Evolutionary conservation across 2,888 invertebrate species (phyloP).

Genomic region (Stegophylla sp.): DNA sequence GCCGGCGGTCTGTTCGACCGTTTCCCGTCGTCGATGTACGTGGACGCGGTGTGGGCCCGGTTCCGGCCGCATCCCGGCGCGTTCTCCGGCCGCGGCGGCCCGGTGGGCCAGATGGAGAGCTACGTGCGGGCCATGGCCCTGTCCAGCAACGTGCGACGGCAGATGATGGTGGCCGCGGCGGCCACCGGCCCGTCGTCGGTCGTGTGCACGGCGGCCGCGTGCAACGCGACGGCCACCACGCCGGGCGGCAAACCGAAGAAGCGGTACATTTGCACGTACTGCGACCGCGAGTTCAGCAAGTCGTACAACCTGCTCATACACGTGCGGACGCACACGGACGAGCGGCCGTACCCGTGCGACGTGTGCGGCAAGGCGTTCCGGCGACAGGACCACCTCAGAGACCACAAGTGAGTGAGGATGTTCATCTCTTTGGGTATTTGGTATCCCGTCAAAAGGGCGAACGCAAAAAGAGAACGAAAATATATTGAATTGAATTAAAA

Average conservation of each 20-base stretch:
- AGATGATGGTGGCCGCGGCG: slow-evolving; percentile 12
- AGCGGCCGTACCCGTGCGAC: slow-evolving; percentile 94
- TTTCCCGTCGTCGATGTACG: slow-evolving; percentile 37
- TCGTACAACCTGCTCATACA: slow-evolving; percentile 97
- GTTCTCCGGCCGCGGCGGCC: background rate
- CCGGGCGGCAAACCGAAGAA: slow-evolving; percentile 72
- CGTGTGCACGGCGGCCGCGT: background rate
- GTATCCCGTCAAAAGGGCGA: too few relatives aligned
- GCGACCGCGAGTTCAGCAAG: slow-evolving; percentile 96
- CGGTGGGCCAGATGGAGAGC: slow-evolving; percentile 27
- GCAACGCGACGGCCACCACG: slow-evolving; percentile 32
- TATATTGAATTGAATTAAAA: too few relatives aligned
- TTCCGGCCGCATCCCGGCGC: slow-evolving; percentile 24
- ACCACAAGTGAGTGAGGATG: slow-evolving; percentile 79
- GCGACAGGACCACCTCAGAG: slow-evolving; percentile 90
- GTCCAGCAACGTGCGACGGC: slow-evolving; percentile 41
- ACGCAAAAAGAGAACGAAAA: too few relatives aligned
- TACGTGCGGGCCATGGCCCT: slow-evolving; percentile 39
- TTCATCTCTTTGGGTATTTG: too few relatives aligned
- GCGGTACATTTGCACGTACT: slow-evolving; percentile 96
- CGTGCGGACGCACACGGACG: slow-evolving; percentile 95
- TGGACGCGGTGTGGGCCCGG: slow-evolving; percentile 49
- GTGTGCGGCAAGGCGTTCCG: slow-evolving; percentile 95
- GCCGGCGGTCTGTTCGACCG: slow-evolving; percentile 7
- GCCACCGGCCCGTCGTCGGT: background rate